phyloP scores from a whole-genome alignment of 2,888 invertebrate species.

The Nipponacmea schrenckii region DNA sequence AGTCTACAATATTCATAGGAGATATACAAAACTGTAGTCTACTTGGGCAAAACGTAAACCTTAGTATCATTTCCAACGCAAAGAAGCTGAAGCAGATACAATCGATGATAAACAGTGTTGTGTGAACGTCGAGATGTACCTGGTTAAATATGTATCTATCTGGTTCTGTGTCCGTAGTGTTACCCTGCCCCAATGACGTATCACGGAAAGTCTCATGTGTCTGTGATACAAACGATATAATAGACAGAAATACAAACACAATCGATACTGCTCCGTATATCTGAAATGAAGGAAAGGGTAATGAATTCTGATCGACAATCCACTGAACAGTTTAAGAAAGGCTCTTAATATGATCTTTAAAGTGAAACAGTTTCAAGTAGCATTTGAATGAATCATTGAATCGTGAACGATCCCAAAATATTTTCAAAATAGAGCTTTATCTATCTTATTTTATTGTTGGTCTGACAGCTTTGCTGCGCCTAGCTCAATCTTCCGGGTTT shows the following conservation, averaged over 20 bases:
- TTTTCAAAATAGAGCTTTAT: conserved; percentile 11
- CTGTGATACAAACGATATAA: conserved; percentile 37
- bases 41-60: conserved; percentile 36
- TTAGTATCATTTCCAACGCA: conserved; percentile 40
- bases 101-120: conserved; percentile 38
- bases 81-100: conserved; percentile 40
- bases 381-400: conserved; percentile 16
- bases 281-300: conserved; percentile 20
- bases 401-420: not conserved
- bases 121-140: conserved; percentile 17
- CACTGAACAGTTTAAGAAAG: no score
- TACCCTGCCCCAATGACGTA: not conserved
- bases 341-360: no score
- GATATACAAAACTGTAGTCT: conserved; percentile 30
- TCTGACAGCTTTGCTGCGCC: no score
- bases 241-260: conserved; percentile 33
- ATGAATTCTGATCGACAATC: no score
- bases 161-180: not conserved
- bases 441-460: no score
- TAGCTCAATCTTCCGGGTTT: no score
- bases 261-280: conserved; percentile 32
- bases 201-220: conserved; percentile 29
- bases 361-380: no score
- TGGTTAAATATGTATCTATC: not conserved
- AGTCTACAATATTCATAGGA: conserved; percentile 39